A percentile compares a stretch with the other conserved stretches of the same genome.
Conservation (phyloP, 2,797 vertebrate species). For the Schizothorax lantsangensis region DNA sequence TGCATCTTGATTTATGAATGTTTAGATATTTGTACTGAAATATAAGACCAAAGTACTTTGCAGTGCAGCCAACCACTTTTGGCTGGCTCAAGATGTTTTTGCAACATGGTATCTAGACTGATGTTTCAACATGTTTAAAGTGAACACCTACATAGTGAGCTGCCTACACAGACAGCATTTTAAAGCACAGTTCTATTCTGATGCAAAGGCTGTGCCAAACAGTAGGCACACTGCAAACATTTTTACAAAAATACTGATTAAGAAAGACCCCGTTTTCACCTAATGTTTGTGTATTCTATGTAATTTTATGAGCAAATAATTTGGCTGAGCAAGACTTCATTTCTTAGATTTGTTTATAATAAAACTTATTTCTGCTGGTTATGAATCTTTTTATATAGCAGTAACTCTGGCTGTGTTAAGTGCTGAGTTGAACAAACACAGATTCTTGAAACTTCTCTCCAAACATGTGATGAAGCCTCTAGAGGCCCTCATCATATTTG, state of each 20-base stretch:
- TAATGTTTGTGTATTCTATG: not conserved
- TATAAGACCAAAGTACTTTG: not conserved
- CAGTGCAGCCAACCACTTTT: not conserved
- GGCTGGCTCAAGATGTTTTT: not conserved
- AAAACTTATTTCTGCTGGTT: not conserved
- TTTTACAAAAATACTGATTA: not conserved
- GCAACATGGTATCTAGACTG: not conserved
- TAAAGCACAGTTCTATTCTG: not conserved
- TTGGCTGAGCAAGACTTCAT: not conserved
- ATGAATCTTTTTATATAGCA: not conserved
- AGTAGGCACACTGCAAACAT: not conserved
- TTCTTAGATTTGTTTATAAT: not conserved
- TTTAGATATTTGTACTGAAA: too few species aligned
- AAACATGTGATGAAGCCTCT: not conserved
- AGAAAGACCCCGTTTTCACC: not conserved
- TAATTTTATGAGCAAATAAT: not conserved
- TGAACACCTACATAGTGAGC: not conserved
- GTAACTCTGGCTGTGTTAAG: not conserved
- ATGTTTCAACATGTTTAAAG: not conserved
- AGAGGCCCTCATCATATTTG: conserved; percentile 34
- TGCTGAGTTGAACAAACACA: not conserved
- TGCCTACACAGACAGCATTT: conserved; percentile 15
- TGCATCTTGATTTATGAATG: too few species aligned
- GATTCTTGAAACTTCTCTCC: conserved; percentile 10
- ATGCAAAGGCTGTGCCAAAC: conserved; percentile 5